Percentiles rank a stretch among this genome's conserved stretches.
Conservation (phyloP, 2,888 invertebrate species). For the Pollenia labialis region DNA sequence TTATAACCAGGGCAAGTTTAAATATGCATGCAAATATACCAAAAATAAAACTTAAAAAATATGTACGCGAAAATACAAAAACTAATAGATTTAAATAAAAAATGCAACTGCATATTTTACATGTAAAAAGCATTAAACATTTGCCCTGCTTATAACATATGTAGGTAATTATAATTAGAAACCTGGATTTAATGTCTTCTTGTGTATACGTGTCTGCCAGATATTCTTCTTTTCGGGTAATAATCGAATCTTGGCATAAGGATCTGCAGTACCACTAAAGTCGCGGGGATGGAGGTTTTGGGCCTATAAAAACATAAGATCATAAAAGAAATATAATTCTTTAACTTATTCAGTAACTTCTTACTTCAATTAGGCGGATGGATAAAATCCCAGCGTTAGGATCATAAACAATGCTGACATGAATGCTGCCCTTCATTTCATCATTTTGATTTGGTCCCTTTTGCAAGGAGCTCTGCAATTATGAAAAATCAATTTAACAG, state of each 20-base stretch:
- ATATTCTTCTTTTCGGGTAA: slow-evolving; percentile 87
- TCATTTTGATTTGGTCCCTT: slow-evolving; percentile 80
- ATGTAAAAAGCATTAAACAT: too few relatives aligned
- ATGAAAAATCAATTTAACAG: not conserved
- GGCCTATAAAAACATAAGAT: slow-evolving; percentile 82
- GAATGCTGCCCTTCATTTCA: slow-evolving; percentile 87
- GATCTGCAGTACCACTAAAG: slow-evolving; percentile 87
- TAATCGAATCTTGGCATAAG: slow-evolving; percentile 88
- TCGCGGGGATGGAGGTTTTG: slow-evolving; percentile 86
- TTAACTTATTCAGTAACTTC: not conserved
- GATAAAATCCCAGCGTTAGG: slow-evolving; percentile 87
- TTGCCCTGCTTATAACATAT: too few relatives aligned
- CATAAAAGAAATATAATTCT: not conserved
- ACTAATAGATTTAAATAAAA: too few relatives aligned
- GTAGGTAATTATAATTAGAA: not conserved
- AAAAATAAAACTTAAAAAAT: too few relatives aligned
- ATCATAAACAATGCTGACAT: slow-evolving; percentile 87
- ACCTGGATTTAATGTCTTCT: slow-evolving; percentile 88
- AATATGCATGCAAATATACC: too few relatives aligned
- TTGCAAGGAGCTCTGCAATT: slow-evolving; percentile 80
- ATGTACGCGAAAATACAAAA: too few relatives aligned
- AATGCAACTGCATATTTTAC: too few relatives aligned
- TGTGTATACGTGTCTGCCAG: slow-evolving; percentile 87
- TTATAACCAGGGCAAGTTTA: too few relatives aligned
- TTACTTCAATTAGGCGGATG: slow-evolving; percentile 87